A percentile compares a stretch with the other conserved stretches of the same genome.
phyloP scores from a whole-genome alignment of 2,113 vertebrate genomes.

The Cepphus grylle region DNA sequence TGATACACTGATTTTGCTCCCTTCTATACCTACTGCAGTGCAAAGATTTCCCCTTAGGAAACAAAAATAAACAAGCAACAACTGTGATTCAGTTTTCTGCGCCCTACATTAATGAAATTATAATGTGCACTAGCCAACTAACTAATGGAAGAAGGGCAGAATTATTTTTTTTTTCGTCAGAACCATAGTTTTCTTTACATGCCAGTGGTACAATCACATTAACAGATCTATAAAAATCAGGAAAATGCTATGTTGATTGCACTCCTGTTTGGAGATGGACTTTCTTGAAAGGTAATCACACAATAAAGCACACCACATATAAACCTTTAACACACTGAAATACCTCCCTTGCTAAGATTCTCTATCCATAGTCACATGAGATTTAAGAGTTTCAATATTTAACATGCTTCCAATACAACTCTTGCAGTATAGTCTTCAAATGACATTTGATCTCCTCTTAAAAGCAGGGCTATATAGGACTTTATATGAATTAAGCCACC shows the following conservation, averaged over 20 bases:
- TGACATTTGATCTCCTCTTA: neutral
- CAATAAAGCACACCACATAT: neutral
- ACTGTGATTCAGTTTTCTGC: neutral
- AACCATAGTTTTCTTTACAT: neutral
- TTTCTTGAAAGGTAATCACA: neutral
- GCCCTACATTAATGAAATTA: neutral
- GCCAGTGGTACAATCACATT: neutral
- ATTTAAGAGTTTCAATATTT: neutral
- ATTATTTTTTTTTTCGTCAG: neutral
- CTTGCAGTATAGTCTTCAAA: neutral
- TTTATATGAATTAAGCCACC: neutral
- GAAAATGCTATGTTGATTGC: neutral
- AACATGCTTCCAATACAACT: neutral
- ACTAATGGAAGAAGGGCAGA: neutral
- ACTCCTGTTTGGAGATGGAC: neutral
- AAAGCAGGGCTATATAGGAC: neutral
- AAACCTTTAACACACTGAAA: neutral
- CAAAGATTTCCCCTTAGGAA: neutral
- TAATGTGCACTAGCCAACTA: neutral
- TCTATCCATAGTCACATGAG: neutral
- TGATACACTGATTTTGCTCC: neutral
- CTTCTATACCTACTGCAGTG: neutral
- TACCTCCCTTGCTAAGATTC: neutral
- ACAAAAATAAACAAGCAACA: neutral
- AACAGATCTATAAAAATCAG: neutral